phyloP scores from a whole-genome alignment of 2,113 vertebrate species.

The Coptodon bakossiorum region DNA sequence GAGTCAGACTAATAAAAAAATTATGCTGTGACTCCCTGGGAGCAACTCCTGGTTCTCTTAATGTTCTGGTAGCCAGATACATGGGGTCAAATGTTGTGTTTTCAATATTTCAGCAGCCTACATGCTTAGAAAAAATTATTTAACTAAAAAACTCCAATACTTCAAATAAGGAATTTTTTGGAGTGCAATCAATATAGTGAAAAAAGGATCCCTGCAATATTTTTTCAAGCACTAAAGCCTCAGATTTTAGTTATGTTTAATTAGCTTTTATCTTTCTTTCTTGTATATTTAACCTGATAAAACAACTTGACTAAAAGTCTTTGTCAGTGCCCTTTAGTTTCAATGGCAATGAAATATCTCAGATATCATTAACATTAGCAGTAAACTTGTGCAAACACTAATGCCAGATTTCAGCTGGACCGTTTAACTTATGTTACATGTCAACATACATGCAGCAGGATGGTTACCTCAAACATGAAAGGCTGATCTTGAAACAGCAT shows the following conservation, averaged over 20 bases:
- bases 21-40: background rate
- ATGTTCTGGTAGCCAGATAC: background rate
- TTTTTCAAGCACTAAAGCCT: background rate
- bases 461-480: slow-evolving; percentile 83
- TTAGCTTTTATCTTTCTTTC: background rate
- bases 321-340: background rate
- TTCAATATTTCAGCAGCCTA: background rate
- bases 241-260: background rate
- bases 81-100: background rate
- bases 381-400: background rate
- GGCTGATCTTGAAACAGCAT: slow-evolving; percentile 80
- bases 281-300: background rate
- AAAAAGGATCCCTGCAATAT: background rate
- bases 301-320: background rate
- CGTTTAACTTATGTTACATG: background rate
- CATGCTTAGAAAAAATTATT: background rate
- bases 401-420: background rate
- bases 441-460: background rate
- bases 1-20: background rate
- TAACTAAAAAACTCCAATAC: background rate
- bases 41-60: background rate
- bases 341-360: background rate
- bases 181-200: background rate
- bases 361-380: background rate
- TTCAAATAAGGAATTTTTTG: background rate